Evolutionary conservation across 2,797 vertebrate genomes (phyloP), one percentile per base, ranked within the genome.

Genomic region (Falco rusticolus): DNA sequence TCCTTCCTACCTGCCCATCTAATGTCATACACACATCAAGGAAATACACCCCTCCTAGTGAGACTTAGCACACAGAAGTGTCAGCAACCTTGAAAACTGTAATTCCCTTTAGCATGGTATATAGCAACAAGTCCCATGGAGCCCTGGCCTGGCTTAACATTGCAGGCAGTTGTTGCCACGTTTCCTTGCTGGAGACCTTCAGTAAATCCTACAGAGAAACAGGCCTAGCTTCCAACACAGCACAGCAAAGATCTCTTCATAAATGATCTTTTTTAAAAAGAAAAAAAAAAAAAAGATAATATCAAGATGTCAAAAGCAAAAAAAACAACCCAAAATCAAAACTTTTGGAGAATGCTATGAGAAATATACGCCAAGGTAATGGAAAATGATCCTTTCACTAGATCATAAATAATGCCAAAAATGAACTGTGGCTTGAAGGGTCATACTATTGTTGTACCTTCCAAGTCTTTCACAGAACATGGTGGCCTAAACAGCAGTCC

Each of bases 1-100:
- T 60, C 33, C 45, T 72, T 64, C 86, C 50, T 64, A 64, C 15
- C 60, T 89, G 50, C 28, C 78, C 61, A 50, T 68, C 48, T 71
- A 69, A 64, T 31, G 2, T 14, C 69, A 56, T 12, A 86, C 0
- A 3, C 20, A 28, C 3, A 0, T 29, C 34, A 56, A 51, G 71
- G 41, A 82, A 82, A 54, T 7, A 85, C 25, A 33, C 22, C 18
- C 31, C 9, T 81, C 33, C 45, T 53, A 45, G 31, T 8, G 21
- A 81, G 4, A 41, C 41, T 45, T 33, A 26, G 47, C 8, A 37
- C 11, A 45, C 5, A 37, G 29, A 85, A 50, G 12, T 2, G 2
- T 21, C 71, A 82, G 33, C 45, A 69, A 45, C 29, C 47, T 65
- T 82, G 25, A 69, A 59, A 81, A 84, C 24, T 18, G 7, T 20